Percentiles rank a stretch among this genome's conserved stretches.
Conservation (phyloP, 2,888 invertebrate genomes). For the Drosophila rellima region DNA sequence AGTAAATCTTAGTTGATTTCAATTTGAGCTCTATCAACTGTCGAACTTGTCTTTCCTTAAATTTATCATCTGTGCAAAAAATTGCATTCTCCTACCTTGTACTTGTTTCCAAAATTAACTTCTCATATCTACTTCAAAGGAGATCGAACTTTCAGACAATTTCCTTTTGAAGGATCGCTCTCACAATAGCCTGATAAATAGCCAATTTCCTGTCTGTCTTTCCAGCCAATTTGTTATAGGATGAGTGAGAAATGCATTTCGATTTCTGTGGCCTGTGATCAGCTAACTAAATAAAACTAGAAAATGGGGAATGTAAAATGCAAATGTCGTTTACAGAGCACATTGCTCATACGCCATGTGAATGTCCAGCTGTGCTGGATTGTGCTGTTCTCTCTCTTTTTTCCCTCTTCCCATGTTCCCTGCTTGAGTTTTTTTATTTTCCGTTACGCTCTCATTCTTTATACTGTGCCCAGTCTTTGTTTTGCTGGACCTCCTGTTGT, state of each 20-base stretch:
- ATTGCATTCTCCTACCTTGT: neutral
- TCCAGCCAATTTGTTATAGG: neutral
- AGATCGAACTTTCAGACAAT: neutral
- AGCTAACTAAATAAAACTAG: constrained; percentile 25
- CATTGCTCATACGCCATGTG: constrained; percentile 61
- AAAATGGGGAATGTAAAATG: constrained; percentile 41
- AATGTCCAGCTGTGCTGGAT: constrained; percentile 44
- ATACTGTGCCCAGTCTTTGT: constrained; percentile 19
- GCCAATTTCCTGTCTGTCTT: constrained; percentile 4
- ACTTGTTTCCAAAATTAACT: too few species aligned
- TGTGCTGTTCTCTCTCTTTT: neutral
- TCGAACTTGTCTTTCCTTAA: neutral
- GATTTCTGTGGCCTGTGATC: constrained; percentile 28
- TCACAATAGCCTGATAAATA: neutral
- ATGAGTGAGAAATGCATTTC: constrained; percentile 2
- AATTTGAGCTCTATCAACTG: too few species aligned
- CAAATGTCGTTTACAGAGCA: constrained; percentile 43
- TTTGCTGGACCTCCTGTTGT: constrained; percentile 42
- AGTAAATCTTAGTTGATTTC: too few species aligned
- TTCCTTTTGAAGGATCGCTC: neutral
- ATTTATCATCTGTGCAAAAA: too few species aligned
- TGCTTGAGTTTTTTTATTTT: neutral
- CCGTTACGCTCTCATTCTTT: constrained; percentile 14
- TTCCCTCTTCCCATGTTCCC: neutral
- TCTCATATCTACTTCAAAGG: neutral